phyloP scores from a whole-genome alignment of 2,113 vertebrate species.

The Anarrhichthys ocellatus region DNA sequence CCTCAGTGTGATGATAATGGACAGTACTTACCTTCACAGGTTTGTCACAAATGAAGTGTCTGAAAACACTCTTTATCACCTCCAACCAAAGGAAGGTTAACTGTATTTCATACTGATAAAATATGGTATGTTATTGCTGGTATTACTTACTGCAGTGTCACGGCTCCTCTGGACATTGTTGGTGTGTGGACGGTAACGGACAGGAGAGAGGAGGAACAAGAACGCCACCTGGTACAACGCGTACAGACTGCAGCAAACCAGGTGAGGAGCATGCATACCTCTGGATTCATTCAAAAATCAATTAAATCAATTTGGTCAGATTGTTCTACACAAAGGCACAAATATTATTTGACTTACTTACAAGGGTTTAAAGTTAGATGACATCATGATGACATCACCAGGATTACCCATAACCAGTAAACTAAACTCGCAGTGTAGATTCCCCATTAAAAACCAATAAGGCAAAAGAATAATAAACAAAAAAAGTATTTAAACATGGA shows the following conservation, averaged over 20 bases:
- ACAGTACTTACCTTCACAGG: slow-evolving; percentile 63
- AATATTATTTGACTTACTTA: not conserved
- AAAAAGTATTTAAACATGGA: not conserved
- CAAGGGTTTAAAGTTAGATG: not conserved
- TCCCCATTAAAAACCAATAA: not conserved
- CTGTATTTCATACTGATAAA: not conserved
- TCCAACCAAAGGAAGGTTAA: no score
- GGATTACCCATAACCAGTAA: not conserved
- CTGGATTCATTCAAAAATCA: not conserved
- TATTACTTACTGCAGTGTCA: slow-evolving; percentile 80
- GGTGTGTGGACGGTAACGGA: slow-evolving; percentile 85
- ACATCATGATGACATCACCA: not conserved
- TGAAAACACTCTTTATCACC: not conserved
- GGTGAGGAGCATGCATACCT: slow-evolving; percentile 69
- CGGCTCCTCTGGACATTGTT: slow-evolving; percentile 84
- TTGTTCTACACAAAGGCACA: not conserved
- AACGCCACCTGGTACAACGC: slow-evolving; percentile 68
- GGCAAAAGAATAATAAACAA: not conserved
- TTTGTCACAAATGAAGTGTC: not conserved
- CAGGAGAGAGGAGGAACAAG: slow-evolving; percentile 84
- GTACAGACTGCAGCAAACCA: slow-evolving; percentile 75
- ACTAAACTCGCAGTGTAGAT: not conserved
- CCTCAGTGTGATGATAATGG: slow-evolving; percentile 85
- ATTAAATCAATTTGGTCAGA: not conserved
- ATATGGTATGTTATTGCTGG: not conserved